These are phyloP conservation scores for Diglossa brunneiventris DNA, from an alignment of 2,113 vertebrate genomes.

Conservation along the genomic window DNA sequence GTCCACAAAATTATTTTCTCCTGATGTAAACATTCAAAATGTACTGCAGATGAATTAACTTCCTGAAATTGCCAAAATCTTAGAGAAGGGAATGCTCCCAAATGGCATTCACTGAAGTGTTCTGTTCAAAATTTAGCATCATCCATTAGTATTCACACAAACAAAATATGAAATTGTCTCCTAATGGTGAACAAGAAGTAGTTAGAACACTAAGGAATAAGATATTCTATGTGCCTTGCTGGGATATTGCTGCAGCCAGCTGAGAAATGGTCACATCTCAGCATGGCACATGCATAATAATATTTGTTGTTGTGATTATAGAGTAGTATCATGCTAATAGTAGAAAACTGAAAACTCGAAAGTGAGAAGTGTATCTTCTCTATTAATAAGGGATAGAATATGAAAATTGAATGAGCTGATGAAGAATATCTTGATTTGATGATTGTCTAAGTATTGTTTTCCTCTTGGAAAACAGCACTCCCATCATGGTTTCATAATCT, in stretches of 20 bases:
- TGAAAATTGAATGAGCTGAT: neutral
- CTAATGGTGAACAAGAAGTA: neutral
- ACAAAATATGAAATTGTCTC: neutral
- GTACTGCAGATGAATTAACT: neutral
- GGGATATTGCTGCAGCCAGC: neutral
- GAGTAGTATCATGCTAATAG: neutral
- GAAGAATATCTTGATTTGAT: neutral
- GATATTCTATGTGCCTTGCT: neutral
- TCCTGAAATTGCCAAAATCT: neutral
- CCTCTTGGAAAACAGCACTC: neutral
- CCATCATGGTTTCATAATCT: neutral
- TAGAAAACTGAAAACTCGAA: neutral
- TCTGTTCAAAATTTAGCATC: neutral
- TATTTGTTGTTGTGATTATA: conserved; percentile 12
- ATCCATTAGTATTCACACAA: neutral
- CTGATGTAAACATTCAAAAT: neutral
- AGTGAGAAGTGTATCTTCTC: neutral
- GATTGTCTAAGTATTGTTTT: neutral
- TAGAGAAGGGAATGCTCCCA: neutral
- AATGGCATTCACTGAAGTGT: neutral
- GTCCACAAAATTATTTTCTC: neutral
- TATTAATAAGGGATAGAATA: neutral
- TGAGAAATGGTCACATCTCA: conserved; percentile 25
- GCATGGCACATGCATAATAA: neutral
- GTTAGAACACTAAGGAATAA: neutral